Conservation (phyloP, 1,140 invertebrate species). For the Magallana ariakensis region DNA sequence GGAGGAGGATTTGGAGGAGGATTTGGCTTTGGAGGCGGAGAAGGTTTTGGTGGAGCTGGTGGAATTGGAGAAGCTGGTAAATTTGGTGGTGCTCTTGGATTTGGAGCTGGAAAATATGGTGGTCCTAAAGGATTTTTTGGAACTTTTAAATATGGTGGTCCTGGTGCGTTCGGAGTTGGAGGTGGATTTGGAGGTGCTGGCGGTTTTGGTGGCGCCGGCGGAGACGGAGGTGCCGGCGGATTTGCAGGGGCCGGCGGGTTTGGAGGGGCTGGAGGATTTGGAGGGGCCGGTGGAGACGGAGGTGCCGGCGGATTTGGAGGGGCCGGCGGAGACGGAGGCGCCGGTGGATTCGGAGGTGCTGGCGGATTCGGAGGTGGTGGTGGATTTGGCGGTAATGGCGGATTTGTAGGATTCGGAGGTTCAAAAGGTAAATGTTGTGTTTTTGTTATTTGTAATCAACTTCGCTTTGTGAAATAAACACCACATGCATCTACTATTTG, state of each 20-base stretch:
- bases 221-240: neutral
- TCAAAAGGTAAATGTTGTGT: neutral
- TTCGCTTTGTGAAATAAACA: too few species aligned
- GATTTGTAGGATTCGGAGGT: neutral
- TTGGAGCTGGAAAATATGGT: neutral
- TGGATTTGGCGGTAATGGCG: neutral
- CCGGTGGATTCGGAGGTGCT: neutral
- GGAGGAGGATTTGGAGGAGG: neutral
- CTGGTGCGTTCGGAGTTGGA: neutral
- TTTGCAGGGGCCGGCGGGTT: neutral
- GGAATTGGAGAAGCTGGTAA: neutral
- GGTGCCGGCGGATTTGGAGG: neutral
- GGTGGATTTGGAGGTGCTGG: neutral
- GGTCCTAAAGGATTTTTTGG: neutral
- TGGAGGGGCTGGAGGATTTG: neutral
- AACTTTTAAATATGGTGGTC: neutral
- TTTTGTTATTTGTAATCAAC: too few species aligned
- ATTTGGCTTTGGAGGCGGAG: conserved; percentile 11
- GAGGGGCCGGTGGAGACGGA: neutral
- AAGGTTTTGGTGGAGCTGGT: neutral
- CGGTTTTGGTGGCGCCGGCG: neutral
- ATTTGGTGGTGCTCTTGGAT: neutral
- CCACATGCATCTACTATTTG: too few species aligned
- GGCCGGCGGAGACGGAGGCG: neutral
- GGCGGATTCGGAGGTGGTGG: neutral